Evolutionary conservation across 37 sponge, comb jelly and placozoan species (phyloP), one percentile per base, ranked within the genome.

Genomic region (Eunapius fragilis): DNA sequence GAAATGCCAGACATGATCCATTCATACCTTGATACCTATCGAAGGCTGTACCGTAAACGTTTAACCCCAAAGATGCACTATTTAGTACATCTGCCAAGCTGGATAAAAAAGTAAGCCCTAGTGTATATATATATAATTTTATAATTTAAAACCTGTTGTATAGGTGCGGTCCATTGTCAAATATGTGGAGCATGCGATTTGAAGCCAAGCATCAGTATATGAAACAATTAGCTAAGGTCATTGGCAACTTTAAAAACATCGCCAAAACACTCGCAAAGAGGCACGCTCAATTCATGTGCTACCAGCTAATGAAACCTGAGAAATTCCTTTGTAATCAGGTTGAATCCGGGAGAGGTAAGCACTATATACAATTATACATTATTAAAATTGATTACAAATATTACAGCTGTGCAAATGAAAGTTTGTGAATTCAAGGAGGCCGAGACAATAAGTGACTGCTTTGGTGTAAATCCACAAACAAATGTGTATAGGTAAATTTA

Each of bases 1-100:
- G 41, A 41, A 41, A 41, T 41, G 41, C 41, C 41, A 41, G 41
- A 75, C 23, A 31, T 75, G 23, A 31, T 75, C 75, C 31, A 24
- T 24, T 23, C 27, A 75, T 34, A 75, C 31, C 75, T 33, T 31
- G 33, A 31, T 32, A 34, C 32, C 6, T 75, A 33, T 31, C 24
- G 24, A 24, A 31, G 17, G 33, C 75, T 75, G 31, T 75, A 75
- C 32, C 32, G 23, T 33, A 34, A 75, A 34, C 32, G 75, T 7
- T 34, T 34, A 26, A 75, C 31, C 75, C 75, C 75, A 31, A 75
- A 75, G 75, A 75, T 75, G 75, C 75, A 75, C 75, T 75, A 75
- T 34, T 26, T 75, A 2, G 31, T 75, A 33, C 75, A 75, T 34
- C 27, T 75, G 24, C 75, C 75, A 31, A 31, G 31, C 33, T 75